Evolutionary conservation across 2,888 invertebrate species (phyloP), one percentile per base, ranked within the genome.

Genomic region (Dendrolimus houi): DNA sequence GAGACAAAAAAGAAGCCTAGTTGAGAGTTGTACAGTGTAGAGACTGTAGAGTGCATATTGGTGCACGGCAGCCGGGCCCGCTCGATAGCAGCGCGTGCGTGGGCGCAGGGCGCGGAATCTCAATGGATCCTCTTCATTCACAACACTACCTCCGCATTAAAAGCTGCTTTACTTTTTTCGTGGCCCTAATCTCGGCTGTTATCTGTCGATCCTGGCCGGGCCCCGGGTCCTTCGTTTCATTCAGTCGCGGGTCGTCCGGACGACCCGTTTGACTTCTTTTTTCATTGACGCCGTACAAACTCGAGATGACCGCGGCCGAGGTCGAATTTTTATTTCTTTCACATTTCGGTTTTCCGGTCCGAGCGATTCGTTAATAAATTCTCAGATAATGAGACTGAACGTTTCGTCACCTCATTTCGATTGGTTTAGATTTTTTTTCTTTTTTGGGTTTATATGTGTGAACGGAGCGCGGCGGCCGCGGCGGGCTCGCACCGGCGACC

Each of bases 311-410:
- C 89, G 88, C 87, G 85, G 82, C 84, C 81, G 88, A 88, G 88
- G 88, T 88, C 87, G 87, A 85, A 86, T 87, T 88, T 89, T 89
- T 89, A 88, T 89, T 89, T 89, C 85, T 88, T 89, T 88, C 87
- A 87, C 88, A 87, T 89, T 88, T 90, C 69, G 87, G 89, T 90
- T 90, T 89, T 88, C 89, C 89, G 89, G 89, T 89, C 87, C 80
- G 79, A 69, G 66, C 88, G 87, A 88, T 88, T 90, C 89, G 89
- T 90, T 90, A 90, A 90, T 90, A 90, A 90, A 90, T 90, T 90
- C 89, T 85, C 87, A 87, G 89, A 90, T 90, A 89, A 90, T 89
- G 89, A 89, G 88, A 87, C 88, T 88, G 89, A 90, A 87, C 89
- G 89, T 89, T 90, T 90, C 89, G 88, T 90, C 89, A 90, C 89